These are phyloP conservation scores for Labia minor DNA, from an alignment of 2,888 invertebrate genomes.

Conservation along the genomic window DNA sequence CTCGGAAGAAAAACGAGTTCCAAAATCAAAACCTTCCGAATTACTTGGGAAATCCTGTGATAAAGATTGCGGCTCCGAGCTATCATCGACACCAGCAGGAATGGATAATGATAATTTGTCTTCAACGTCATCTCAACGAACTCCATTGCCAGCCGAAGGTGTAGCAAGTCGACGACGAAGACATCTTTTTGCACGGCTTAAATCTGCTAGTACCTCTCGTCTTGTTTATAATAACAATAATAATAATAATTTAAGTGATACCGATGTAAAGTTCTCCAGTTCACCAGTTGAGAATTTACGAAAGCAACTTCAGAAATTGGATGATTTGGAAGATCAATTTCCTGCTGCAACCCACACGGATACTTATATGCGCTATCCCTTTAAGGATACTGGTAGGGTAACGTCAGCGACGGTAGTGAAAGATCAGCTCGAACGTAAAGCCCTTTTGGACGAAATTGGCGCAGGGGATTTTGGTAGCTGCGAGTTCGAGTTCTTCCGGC, in stretches of 20 bases:
- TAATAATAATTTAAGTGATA: constrained; percentile 21
- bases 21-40: not conserved
- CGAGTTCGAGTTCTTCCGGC: constrained; percentile 72
- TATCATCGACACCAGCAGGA: constrained; percentile 16
- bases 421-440: not conserved
- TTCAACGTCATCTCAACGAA: constrained; percentile 20
- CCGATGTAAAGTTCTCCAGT: constrained; percentile 14
- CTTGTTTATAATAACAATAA: constrained; percentile 41
- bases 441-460: constrained; percentile 30
- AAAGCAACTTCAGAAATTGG: constrained; percentile 66
- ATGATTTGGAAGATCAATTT: constrained; percentile 72
- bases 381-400: constrained; percentile 53
- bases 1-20: not conserved
- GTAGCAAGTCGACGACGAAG: constrained; percentile 42
- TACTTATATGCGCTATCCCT: constrained; percentile 69
- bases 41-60: not conserved
- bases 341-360: constrained; percentile 57
- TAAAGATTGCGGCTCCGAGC: constrained; percentile 17
- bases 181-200: constrained; percentile 57
- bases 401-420: not conserved
- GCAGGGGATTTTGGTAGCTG: constrained; percentile 34
- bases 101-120: constrained; percentile 24
- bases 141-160: constrained; percentile 3
- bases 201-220: constrained; percentile 58
- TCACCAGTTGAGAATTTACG: constrained; percentile 70